Conservation (phyloP, 2,113 vertebrate genomes). For the Hydrolagus affinis region DNA sequence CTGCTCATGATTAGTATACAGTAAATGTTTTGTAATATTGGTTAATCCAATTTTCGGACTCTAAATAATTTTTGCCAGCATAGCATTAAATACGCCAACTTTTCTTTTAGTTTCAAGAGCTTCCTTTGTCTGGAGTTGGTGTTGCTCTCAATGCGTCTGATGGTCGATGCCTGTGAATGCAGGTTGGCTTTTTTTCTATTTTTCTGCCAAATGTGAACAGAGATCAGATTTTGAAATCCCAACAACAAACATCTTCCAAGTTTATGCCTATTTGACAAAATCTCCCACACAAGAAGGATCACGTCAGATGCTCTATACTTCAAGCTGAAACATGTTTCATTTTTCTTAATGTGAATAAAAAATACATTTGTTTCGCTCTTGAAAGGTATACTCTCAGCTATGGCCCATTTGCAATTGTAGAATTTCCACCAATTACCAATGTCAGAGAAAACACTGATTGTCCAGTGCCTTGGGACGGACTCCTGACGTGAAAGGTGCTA, state of each 20-base stretch:
- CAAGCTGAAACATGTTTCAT: neutral
- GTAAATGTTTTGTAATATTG: neutral
- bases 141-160: neutral
- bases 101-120: conserved; percentile 3
- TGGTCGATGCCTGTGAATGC: neutral
- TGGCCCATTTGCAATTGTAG: neutral
- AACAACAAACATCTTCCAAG: neutral
- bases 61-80: conserved; percentile 21
- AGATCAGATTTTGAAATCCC: neutral
- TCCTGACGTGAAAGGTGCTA: no score
- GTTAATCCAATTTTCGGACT: neutral
- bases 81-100: neutral
- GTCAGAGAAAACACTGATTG: no score
- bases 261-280: neutral
- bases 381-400: neutral
- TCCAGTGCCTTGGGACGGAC: no score
- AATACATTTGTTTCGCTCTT: neutral
- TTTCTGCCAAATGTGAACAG: conserved; percentile 17
- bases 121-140: conserved; percentile 6
- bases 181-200: neutral
- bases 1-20: conserved; percentile 1
- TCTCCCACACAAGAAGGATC: neutral
- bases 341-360: neutral
- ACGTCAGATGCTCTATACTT: neutral
- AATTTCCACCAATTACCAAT: no score